These are phyloP conservation scores for Adoxophyes honmai DNA, from an alignment of 1,140 invertebrate species.

Conservation along the genomic window DNA sequence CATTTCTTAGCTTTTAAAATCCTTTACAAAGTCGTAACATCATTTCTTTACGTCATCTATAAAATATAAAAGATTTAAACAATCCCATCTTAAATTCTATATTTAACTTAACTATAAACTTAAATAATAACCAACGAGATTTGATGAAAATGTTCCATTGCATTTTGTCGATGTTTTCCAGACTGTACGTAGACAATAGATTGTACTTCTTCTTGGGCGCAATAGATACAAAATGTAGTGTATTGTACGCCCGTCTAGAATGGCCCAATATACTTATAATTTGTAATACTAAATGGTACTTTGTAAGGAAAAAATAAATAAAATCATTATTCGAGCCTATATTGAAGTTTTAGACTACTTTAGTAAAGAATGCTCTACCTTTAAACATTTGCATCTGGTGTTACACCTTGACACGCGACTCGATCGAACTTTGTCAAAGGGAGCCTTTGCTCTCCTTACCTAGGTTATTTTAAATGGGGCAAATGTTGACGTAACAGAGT, in stretches of 20 bases:
- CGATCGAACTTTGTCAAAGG: no score
- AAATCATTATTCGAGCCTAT: constrained; percentile 6
- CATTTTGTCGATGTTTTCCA: constrained; percentile 20
- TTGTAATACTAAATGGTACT: neutral
- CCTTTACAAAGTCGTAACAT: no score
- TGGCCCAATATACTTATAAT: neutral
- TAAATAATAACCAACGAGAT: constrained; percentile 54
- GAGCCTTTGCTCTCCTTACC: no score
- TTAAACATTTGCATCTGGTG: no score
- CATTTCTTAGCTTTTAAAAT: no score
- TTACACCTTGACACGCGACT: no score
- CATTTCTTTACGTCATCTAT: neutral
- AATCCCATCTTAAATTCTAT: constrained; percentile 20
- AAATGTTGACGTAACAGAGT: no score
- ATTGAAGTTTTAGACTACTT: neutral
- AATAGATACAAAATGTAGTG: neutral
- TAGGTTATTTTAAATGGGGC: no score
- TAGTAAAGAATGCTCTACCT: no score
- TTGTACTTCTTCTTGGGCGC: constrained; percentile 46
- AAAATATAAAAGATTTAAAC: constrained; percentile 1
- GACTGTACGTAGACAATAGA: constrained; percentile 17
- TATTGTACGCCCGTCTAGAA: neutral
- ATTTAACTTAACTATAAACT: constrained; percentile 30
- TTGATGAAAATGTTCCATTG: constrained; percentile 53
- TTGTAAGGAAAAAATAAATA: neutral